These are phyloP conservation scores for Temnothorax rugatulus DNA, from an alignment of 2,888 invertebrate species.

Conservation along the genomic window DNA sequence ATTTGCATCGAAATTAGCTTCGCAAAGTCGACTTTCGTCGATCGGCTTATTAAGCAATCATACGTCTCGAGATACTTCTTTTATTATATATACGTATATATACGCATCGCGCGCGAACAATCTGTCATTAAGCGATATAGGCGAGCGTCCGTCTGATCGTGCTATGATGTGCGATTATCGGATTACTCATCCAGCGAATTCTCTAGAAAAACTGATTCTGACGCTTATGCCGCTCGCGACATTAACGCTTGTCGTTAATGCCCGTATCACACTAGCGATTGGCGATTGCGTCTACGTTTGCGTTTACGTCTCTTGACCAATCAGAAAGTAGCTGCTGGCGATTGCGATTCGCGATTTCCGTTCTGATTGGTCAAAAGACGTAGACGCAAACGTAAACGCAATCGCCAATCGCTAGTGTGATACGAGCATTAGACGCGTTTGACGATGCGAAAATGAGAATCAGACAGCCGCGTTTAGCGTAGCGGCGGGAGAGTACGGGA, in stretches of 20 bases:
- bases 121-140: neutral
- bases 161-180: neutral
- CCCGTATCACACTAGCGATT: too few relatives aligned
- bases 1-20: constrained; percentile 41
- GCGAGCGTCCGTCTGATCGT: neutral
- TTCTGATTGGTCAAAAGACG: too few relatives aligned
- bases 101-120: neutral
- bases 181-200: constrained; percentile 17
- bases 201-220: neutral
- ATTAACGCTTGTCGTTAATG: neutral
- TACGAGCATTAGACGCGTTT: too few relatives aligned
- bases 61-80: constrained; percentile 3
- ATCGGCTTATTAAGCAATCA: constrained; percentile 45
- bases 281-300: too few relatives aligned
- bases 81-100: neutral
- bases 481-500: constrained; percentile 8
- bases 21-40: constrained; percentile 30
- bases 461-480: neutral
- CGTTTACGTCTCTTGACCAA: too few relatives aligned
- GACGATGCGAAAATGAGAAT: neutral
- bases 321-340: too few relatives aligned
- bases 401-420: too few relatives aligned
- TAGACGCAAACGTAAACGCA: too few relatives aligned
- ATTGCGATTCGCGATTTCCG: too few relatives aligned
- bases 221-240: too few relatives aligned